phyloP scores from a whole-genome alignment of 2,113 vertebrate genomes.

The Oreochromis niloticus region DNA sequence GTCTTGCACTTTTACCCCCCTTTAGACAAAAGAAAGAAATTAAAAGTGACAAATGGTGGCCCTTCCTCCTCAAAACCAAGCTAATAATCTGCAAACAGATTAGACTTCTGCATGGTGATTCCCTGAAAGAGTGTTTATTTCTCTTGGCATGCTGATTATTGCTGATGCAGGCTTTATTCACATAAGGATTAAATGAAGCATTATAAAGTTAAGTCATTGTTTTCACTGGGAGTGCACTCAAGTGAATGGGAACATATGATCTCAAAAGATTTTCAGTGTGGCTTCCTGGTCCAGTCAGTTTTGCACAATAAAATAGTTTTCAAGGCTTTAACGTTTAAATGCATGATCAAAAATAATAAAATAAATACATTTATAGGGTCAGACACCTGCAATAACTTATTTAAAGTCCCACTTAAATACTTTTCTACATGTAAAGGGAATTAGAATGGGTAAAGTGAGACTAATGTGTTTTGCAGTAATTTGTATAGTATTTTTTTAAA shows the following conservation, averaged over 20 bases:
- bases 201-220: neutral
- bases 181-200: neutral
- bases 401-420: neutral
- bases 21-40: neutral
- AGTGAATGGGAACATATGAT: neutral
- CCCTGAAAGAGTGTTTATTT: neutral
- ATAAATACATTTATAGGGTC: neutral
- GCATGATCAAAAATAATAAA: neutral
- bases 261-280: neutral
- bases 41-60: neutral
- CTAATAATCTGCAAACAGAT: neutral
- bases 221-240: neutral
- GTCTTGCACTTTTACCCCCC: neutral
- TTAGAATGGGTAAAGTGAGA: neutral
- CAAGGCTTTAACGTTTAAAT: neutral
- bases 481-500: neutral
- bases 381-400: neutral
- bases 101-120: neutral
- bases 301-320: neutral
- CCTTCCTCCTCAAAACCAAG: neutral
- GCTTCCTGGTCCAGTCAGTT: neutral
- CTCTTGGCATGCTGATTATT: neutral
- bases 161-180: neutral
- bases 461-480: neutral
- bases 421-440: neutral